Evolutionary conservation across 2,888 invertebrate genomes (phyloP).

Genomic region (Amblyjoppa proteus): DNA sequence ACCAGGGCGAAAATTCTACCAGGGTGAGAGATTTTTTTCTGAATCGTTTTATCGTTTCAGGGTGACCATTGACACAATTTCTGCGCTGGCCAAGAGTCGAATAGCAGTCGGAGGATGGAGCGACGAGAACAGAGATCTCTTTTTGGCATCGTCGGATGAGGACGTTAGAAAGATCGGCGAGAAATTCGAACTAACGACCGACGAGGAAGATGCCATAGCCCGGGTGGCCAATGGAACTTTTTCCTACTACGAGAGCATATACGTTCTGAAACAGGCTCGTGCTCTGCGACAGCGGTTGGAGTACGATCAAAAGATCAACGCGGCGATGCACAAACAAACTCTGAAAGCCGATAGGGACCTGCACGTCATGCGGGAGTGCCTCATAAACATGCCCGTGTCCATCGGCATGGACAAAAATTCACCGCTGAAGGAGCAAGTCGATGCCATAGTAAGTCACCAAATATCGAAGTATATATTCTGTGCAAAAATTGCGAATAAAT

Average conservation of each 20-base stretch:
- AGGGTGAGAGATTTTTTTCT: not conserved
- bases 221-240: slow-evolving; percentile 90
- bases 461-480: too few species aligned
- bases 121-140: slow-evolving; percentile 89
- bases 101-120: slow-evolving; percentile 91
- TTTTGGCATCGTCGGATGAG: slow-evolving; percentile 89
- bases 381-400: slow-evolving; percentile 92
- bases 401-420: slow-evolving; percentile 94
- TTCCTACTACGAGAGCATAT: slow-evolving; percentile 93
- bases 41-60: slow-evolving; percentile 83
- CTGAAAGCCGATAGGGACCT: slow-evolving; percentile 86
- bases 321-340: slow-evolving; percentile 64
- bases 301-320: slow-evolving; percentile 77
- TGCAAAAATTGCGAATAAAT: too few species aligned
- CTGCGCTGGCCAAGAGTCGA: slow-evolving; percentile 89
- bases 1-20: too few species aligned
- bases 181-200: slow-evolving; percentile 88
- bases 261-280: slow-evolving; percentile 89
- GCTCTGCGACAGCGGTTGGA: slow-evolving; percentile 86
- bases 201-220: slow-evolving; percentile 88
- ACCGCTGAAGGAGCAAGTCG: slow-evolving; percentile 90
- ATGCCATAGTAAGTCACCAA: slow-evolving; percentile 85
- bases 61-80: slow-evolving; percentile 92
- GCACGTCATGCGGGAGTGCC: slow-evolving; percentile 94
- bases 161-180: slow-evolving; percentile 89